Base-by-base conservation (phyloP, 1,140 invertebrate genomes). In the Drosophila pandora region DNA sequence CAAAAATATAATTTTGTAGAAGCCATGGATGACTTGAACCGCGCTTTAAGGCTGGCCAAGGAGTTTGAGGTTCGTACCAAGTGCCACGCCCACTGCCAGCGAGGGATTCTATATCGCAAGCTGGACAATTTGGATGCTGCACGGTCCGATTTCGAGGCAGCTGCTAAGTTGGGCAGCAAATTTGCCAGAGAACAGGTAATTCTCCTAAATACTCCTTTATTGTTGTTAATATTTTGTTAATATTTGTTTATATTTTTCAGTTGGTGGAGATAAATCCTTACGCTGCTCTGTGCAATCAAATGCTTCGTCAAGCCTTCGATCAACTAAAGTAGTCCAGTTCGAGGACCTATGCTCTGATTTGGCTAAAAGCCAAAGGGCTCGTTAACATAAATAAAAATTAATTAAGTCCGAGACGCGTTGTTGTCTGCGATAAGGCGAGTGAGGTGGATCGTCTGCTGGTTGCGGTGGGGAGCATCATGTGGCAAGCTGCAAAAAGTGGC, bases 231-330 rank as follows among this genome's bases (percentile, higher is more conserved):
- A 17, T 8, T 28, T 5, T 22, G 1, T 28, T 1, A 37, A n/a
- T 0, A n/a, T 37, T 37, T 28, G 3, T 37, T 37, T 37, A 1
- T 12, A 37, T 12, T n/a, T 41, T 70, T 13, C 92, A 96, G 94
- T 90, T 97, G 12, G 94, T 96, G 2, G 94, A 96, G 81, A 87
- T 96, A 73, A 97, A 97, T 93, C 96, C 96, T 0, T 97, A 97
- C 92, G 95, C 96, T 59, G 96, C 96, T 1, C 93, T 98, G 21
- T 99, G 97, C 91, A 99, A 98, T 92, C 95, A 97, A 92, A 98
- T 99, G 97, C 92, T 99, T 25, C 89, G 93, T 23, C 94, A 96
- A 87, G 94, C 81, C 39, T 90, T 89, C 63, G 59, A 79, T 52
- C 73, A 90, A 62, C 64, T 91, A 2, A 9, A 50, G 37, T 34